Conservation (phyloP, 64 coral and sea anemone genomes). For the Porites australiensis region DNA sequence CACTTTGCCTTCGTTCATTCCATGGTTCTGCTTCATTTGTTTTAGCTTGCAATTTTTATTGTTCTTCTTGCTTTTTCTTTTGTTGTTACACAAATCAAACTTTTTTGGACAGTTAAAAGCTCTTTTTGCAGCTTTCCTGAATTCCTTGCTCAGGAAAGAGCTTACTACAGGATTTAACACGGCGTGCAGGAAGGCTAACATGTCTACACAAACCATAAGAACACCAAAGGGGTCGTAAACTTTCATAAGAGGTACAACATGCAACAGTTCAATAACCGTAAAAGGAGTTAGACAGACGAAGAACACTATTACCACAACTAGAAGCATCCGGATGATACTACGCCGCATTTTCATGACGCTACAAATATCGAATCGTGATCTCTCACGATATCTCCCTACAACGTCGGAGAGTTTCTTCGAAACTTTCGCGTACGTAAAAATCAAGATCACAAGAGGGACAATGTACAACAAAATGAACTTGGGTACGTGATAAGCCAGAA, state of each 20-base stretch:
- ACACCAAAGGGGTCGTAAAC: constrained; percentile 35
- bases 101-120: not conserved
- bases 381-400: constrained; percentile 16
- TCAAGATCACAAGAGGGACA: constrained; percentile 24
- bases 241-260: constrained; percentile 1
- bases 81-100: not conserved
- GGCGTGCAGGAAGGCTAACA: constrained; percentile 48
- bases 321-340: constrained; percentile 47
- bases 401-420: constrained; percentile 5
- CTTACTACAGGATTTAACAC: constrained; percentile 50
- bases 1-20: not conserved
- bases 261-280: constrained; percentile 41
- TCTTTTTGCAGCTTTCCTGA: constrained; percentile 57
- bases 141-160: constrained; percentile 53
- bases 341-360: constrained; percentile 21
- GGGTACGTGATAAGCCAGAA: constrained; percentile 52
- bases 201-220: constrained; percentile 4
- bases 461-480: constrained; percentile 57
- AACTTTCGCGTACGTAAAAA: constrained; percentile 52
- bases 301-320: constrained; percentile 56
- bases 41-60: not conserved
- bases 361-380: constrained; percentile 47
- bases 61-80: not conserved
- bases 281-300: constrained; percentile 47
- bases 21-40: not conserved